Percentiles rank a stretch among this genome's conserved stretches.
Conservation (phyloP, 64 coral and sea anemone genomes). For the Astreopora myriophthalma region DNA sequence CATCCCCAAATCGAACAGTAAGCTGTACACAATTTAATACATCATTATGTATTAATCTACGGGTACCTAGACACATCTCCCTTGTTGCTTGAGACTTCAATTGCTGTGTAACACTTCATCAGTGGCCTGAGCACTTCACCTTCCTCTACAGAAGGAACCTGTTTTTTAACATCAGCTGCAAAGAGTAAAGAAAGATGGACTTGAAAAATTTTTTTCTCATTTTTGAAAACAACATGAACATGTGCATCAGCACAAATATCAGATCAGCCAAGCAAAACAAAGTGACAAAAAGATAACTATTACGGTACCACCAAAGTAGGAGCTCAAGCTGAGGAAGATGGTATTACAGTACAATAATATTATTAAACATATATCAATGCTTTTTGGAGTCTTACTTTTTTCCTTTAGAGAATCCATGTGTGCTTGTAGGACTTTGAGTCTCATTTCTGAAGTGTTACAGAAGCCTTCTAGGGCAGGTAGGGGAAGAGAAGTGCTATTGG, state of each 20-base stretch:
- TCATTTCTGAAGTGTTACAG: slow-evolving; percentile 99
- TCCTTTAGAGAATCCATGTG: slow-evolving; percentile 91
- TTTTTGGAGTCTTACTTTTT: slow-evolving; percentile 63
- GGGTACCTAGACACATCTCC: slow-evolving; percentile 78
- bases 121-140: slow-evolving; percentile 89
- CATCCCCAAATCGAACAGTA: too few relatives aligned
- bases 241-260: too few relatives aligned
- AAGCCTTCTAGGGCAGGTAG: slow-evolving; percentile 96
- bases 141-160: slow-evolving; percentile 84
- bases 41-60: too few relatives aligned
- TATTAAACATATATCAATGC: neutral
- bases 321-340: too few relatives aligned
- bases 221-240: too few relatives aligned
- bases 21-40: too few relatives aligned
- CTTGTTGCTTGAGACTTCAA: slow-evolving; percentile 95
- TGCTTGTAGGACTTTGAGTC: slow-evolving; percentile 96
- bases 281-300: too few relatives aligned
- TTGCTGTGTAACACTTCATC: slow-evolving; percentile 85
- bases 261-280: too few relatives aligned
- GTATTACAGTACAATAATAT: too few relatives aligned
- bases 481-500: slow-evolving; percentile 87
- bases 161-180: slow-evolving; percentile 83
- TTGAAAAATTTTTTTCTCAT: neutral
- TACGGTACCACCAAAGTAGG: too few relatives aligned
- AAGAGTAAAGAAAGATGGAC: neutral